Evolutionary conservation across 2,797 vertebrate species (phyloP), one percentile per base, ranked within the genome.

Genomic region (Lemur catta): DNA sequence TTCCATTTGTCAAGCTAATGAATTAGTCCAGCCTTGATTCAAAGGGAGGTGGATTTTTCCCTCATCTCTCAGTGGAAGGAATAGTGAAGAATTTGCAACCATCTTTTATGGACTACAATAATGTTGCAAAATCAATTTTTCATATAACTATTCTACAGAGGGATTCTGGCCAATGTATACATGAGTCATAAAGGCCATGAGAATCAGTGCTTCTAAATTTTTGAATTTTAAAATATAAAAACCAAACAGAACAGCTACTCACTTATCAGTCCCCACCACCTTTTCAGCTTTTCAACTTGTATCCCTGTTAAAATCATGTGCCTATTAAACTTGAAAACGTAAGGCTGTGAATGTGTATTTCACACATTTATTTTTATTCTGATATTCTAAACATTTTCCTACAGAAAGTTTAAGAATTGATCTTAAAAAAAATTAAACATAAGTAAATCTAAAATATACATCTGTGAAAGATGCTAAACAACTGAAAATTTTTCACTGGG

Each of bases 341-440:
- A 91, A 87, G 30, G 7, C 89, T 95, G 84, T 35, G 76, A 88
- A 92, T 96, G 46, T 95, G 67, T 74, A 91, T 89, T 97, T 97
- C 95, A 93, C 95, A 95, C 90, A 91, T 96, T 92, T 96, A 96
- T 98, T 97, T 97, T 97, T 96, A 93, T 94, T 93, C 90, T 97
- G 67, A 85, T 57, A 94, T 91, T 92, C 65, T 92, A 96, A 96
- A 96, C 84, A 95, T 90, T 94, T 89, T 92, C 26, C 33, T 93
- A 82, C 22, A 85, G 92, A 90, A 96, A 96, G 50, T 92, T 89
- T 69, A 81, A 87, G 72, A 90, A 96, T 65, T 82, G 48, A 88
- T 92, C 41, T 76, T 69, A 78, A 89, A 89, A 75, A 81, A 59
- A 61, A 24, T 57, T 85, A 24, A 59, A 96, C 91, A 86, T 22